Evolutionary conservation across 2,797 vertebrate species (phyloP).

Genomic region (Scyliorhinus canicula): DNA sequence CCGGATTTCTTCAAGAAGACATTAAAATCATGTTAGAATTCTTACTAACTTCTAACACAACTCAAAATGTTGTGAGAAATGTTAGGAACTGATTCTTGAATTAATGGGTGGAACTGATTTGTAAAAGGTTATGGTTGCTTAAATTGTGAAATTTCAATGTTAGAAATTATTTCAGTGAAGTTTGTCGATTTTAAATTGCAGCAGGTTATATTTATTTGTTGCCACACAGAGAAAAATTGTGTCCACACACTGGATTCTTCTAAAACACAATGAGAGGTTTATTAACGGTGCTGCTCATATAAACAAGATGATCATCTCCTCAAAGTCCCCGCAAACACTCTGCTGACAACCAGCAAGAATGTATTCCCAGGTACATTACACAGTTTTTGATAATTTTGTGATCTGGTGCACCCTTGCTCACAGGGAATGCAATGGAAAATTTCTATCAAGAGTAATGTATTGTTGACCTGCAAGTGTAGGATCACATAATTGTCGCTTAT

Average conservation of each 20-base stretch:
- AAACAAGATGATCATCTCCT: too few relatives aligned
- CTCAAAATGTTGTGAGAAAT: background rate
- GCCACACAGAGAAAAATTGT: too few relatives aligned
- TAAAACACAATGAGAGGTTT: too few relatives aligned
- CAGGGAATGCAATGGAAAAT: background rate
- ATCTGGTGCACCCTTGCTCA: background rate
- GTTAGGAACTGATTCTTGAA: background rate
- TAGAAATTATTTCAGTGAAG: background rate
- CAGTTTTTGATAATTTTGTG: too few relatives aligned
- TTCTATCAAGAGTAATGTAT: background rate
- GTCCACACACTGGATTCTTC: too few relatives aligned
- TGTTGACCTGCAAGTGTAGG: background rate
- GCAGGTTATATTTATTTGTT: too few relatives aligned
- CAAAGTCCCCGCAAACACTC: too few relatives aligned
- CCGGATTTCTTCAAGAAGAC: background rate
- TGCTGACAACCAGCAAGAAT: too few relatives aligned
- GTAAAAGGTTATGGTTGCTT: background rate
- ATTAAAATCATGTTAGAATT: background rate
- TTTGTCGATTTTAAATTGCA: background rate
- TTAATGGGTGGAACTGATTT: background rate
- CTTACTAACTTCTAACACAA: background rate
- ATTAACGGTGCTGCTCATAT: too few relatives aligned
- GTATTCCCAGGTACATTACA: too few relatives aligned
- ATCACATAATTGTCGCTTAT: background rate
- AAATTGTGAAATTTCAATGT: background rate